A percentile compares a stretch with the other conserved stretches of the same genome.
Conservation (phyloP, 2,888 invertebrate genomes). For the Hirtodrosophila duncani region DNA sequence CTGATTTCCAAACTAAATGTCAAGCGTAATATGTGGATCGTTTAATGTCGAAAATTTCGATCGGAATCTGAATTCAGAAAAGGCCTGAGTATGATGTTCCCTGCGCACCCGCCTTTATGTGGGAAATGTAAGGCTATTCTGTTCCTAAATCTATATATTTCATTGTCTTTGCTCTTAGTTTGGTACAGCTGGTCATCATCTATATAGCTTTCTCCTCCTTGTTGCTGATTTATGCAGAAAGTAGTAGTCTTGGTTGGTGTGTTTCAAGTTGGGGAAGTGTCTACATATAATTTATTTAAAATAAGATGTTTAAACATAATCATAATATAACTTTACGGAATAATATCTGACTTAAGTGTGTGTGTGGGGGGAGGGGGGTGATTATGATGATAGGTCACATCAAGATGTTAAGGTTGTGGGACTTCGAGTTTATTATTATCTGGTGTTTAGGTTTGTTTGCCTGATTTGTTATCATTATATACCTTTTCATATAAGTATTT, state of each 20-base stretch:
- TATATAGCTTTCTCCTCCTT: conserved; percentile 2
- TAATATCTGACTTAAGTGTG: conserved; percentile 30
- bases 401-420: conserved; percentile 4
- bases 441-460: conserved; percentile 11
- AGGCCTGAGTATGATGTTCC: too few relatives aligned
- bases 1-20: too few relatives aligned
- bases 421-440: background rate
- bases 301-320: conserved; percentile 62
- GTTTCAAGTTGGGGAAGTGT: conserved; percentile 20
- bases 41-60: too few relatives aligned
- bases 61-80: too few relatives aligned
- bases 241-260: conserved; percentile 17
- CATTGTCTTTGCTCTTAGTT: too few relatives aligned
- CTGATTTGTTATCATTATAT: conserved; percentile 23
- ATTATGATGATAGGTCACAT: conserved; percentile 17
- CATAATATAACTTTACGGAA: conserved; percentile 57
- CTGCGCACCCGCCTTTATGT: too few relatives aligned
- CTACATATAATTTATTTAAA: conserved; percentile 71
- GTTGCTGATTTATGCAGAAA: background rate
- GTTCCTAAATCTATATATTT: too few relatives aligned
- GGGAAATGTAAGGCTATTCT: too few relatives aligned
- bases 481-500: conserved; percentile 29
- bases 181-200: conserved; percentile 35
- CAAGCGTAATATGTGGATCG: too few relatives aligned
- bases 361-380: conserved; percentile 8